Evolutionary conservation across 2,888 invertebrate genomes (phyloP).

Genomic region (Parapristionchus giblindavisi): DNA sequence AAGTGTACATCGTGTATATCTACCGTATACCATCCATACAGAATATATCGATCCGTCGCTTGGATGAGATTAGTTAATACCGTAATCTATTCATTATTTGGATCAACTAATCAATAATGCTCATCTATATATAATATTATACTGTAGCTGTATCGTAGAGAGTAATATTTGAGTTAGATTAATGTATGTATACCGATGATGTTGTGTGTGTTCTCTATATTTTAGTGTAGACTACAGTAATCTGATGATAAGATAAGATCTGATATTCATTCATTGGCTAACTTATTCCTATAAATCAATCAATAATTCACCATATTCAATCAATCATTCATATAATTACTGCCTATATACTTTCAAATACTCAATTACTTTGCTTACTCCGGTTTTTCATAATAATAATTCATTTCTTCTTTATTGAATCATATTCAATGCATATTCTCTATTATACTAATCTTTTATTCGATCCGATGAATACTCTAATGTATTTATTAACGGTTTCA

Average conservation of each 20-base stretch:
- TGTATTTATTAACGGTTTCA: constrained; percentile 29
- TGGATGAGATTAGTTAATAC: no score
- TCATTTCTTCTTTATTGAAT: constrained; percentile 8
- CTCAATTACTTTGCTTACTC: no score
- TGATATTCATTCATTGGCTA: constrained; percentile 28
- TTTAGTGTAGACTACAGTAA: no score
- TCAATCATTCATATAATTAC: no score
- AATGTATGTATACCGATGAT: no score
- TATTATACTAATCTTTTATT: not conserved
- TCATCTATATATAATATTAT: constrained; percentile 19
- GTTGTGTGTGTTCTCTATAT: no score
- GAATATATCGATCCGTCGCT: not conserved
- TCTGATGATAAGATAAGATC: no score
- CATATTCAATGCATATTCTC: constrained; percentile 19
- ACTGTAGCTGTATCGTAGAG: constrained; percentile 24
- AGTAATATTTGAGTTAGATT: no score
- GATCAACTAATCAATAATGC: no score
- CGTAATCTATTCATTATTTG: no score
- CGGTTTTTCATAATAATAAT: constrained; percentile 3
- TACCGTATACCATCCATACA: constrained; percentile 4
- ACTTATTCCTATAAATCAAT: constrained; percentile 19
- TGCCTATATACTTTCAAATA: constrained; percentile 10
- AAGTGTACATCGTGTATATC: constrained; percentile 32
- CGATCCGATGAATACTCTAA: constrained; percentile 19
- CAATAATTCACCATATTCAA: no score